phyloP scores from a whole-genome alignment of 2,797 vertebrate species.

The Cuniculus paca region DNA sequence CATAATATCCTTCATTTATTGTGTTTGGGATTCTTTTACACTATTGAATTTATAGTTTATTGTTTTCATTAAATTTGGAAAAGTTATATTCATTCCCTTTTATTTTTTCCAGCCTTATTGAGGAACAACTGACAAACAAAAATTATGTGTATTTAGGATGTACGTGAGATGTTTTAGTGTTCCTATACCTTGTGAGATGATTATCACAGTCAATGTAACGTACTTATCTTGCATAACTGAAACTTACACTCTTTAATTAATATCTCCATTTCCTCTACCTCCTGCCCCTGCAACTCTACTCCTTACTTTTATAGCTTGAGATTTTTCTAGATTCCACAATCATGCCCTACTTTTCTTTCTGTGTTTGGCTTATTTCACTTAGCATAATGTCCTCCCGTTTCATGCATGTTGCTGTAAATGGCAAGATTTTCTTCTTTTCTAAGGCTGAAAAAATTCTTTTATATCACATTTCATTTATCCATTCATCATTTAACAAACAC shows the following conservation, averaged over 20 bases:
- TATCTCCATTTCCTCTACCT: not conserved
- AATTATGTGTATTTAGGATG: not conserved
- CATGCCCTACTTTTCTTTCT: not conserved
- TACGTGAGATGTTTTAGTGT: not conserved
- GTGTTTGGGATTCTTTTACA: not conserved
- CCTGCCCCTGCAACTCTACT: not conserved
- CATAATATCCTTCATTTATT: not conserved
- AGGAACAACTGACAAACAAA: not conserved
- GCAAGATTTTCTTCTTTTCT: not conserved
- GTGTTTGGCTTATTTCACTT: not conserved
- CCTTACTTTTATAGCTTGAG: not conserved
- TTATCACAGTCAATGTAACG: not conserved
- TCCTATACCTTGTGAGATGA: not conserved
- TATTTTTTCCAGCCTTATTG: not conserved
- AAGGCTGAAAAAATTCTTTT: not conserved
- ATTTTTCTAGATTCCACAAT: not conserved
- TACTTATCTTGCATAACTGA: not conserved
- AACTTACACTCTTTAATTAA: not conserved
- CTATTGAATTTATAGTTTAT: not conserved
- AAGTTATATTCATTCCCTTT: not conserved
- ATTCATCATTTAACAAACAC: not conserved
- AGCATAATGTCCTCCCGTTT: not conserved
- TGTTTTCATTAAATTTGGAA: not conserved
- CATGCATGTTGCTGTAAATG: not conserved
- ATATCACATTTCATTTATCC: not conserved